phyloP scores from a whole-genome alignment of 2,797 vertebrate species.

The Sciurus carolinensis region DNA sequence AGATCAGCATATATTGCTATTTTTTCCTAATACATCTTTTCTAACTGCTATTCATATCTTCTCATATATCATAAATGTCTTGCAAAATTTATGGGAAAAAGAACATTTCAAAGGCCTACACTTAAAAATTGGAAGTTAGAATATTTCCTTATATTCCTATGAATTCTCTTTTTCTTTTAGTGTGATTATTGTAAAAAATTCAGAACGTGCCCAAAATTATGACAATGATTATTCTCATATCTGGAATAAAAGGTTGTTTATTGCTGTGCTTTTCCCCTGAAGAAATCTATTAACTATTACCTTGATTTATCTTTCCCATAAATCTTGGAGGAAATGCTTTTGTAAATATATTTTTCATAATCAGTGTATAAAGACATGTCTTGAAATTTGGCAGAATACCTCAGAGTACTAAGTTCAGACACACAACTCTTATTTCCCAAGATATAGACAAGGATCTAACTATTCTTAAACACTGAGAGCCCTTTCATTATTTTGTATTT shows the following conservation, averaged over 20 bases:
- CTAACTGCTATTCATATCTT: not conserved
- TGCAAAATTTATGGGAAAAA: not conserved
- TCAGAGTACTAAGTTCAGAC: conserved; percentile 57
- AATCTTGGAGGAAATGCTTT: conserved; percentile 76
- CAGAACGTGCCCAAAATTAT: not conserved
- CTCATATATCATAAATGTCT: not conserved
- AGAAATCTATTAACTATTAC: conserved; percentile 74
- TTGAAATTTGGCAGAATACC: conserved; percentile 63
- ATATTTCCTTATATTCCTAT: not conserved
- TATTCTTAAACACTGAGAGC: conserved; percentile 63
- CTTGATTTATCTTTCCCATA: conserved; percentile 76
- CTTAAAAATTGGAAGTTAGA: not conserved
- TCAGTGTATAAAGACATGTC: conserved; percentile 75
- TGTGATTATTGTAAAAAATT: conserved; percentile 44
- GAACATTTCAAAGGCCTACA: conserved; percentile 1
- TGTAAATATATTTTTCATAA: conserved; percentile 82
- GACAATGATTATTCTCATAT: conserved; percentile 55
- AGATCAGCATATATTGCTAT: not conserved
- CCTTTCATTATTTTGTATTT: conserved; percentile 72
- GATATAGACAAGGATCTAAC: conserved; percentile 39
- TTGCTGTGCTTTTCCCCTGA: conserved; percentile 50
- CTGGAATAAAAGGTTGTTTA: conserved; percentile 55
- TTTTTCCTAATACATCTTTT: conserved; percentile 8
- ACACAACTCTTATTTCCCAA: conserved; percentile 49
- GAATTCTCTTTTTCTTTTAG: conserved; percentile 24